Evolutionary conservation across 1,140 invertebrate genomes (phyloP).

Genomic region (Dysdera silvatica): DNA sequence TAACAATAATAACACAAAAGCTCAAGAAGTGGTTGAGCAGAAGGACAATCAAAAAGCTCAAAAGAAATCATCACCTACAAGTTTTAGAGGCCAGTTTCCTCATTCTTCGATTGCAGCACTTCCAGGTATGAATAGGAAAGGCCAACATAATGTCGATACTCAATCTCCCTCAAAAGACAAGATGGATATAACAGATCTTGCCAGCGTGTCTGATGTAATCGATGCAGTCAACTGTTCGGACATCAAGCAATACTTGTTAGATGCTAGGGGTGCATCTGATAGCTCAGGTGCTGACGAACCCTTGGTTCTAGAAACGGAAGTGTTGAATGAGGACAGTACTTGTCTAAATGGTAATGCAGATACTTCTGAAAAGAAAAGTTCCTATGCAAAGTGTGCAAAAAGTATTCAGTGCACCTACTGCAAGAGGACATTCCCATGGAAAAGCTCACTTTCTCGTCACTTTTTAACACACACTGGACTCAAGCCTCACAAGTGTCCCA

Average conservation of each 20-base stretch:
- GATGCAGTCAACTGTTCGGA: conserved; percentile 61
- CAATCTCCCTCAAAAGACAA: conserved; percentile 1
- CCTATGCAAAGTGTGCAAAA: not conserved
- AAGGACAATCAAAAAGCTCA: too few species aligned
- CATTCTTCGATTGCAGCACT: too few species aligned
- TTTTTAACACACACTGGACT: conserved; percentile 90
- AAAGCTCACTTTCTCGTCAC: conserved; percentile 81
- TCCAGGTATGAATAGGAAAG: too few species aligned
- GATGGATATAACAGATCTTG: conserved; percentile 52
- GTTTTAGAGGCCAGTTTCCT: too few species aligned
- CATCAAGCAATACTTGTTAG: conserved; percentile 33
- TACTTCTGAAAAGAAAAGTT: not conserved
- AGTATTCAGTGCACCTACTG: conserved; percentile 69
- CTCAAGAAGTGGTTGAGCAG: conserved; percentile 18
- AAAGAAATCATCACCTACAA: too few species aligned
- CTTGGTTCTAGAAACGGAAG: too few species aligned
- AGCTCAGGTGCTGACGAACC: too few species aligned
- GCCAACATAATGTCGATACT: too few species aligned
- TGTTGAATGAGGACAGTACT: conserved; percentile 24
- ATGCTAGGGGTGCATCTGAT: too few species aligned
- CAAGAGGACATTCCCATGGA: conserved; percentile 88
- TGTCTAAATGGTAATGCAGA: conserved; percentile 17
- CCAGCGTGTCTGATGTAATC: conserved; percentile 63
- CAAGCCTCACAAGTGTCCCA: conserved; percentile 88
- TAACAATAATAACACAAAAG: too few species aligned